Evolutionary conservation across 1,140 invertebrate genomes (phyloP).

Genomic region (Venturia canescens): DNA sequence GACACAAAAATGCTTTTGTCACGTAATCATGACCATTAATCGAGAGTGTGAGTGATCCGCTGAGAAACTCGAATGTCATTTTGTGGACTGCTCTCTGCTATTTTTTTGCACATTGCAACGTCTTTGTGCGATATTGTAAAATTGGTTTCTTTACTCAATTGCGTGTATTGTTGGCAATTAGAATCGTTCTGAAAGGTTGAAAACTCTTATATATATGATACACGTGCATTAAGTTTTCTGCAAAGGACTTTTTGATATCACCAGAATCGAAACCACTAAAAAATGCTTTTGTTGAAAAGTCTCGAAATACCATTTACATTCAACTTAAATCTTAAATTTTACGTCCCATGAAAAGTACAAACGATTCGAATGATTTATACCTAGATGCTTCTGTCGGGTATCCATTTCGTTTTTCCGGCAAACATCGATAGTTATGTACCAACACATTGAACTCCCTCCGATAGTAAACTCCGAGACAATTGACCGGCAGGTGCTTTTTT

Average conservation of each 20-base stretch:
- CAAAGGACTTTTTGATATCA: no score
- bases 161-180: slow-evolving; percentile 94
- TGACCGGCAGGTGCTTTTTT: slow-evolving; percentile 98
- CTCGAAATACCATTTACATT: no score
- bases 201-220: not conserved
- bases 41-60: slow-evolving; percentile 96
- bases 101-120: slow-evolving; percentile 92
- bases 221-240: no score
- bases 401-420: slow-evolving; percentile 95
- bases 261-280: no score
- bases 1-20: slow-evolving; percentile 97
- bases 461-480: slow-evolving; percentile 96
- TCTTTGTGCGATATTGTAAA: slow-evolving; percentile 91
- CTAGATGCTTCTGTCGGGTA: slow-evolving; percentile 96
- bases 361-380: slow-evolving; percentile 76
- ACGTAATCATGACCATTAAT: slow-evolving; percentile 99
- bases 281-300: no score
- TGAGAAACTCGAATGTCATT: slow-evolving; percentile 92
- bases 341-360: no score
- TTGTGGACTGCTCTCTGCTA: slow-evolving; percentile 83
- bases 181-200: slow-evolving; percentile 85
- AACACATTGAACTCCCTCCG: slow-evolving; percentile 95
- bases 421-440: slow-evolving; percentile 95
- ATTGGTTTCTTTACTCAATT: slow-evolving; percentile 93
- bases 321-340: no score